These are phyloP conservation scores for Spatulosminthurus flaviceps DNA, from an alignment of 2,888 invertebrate genomes.

Conservation along the genomic window DNA sequence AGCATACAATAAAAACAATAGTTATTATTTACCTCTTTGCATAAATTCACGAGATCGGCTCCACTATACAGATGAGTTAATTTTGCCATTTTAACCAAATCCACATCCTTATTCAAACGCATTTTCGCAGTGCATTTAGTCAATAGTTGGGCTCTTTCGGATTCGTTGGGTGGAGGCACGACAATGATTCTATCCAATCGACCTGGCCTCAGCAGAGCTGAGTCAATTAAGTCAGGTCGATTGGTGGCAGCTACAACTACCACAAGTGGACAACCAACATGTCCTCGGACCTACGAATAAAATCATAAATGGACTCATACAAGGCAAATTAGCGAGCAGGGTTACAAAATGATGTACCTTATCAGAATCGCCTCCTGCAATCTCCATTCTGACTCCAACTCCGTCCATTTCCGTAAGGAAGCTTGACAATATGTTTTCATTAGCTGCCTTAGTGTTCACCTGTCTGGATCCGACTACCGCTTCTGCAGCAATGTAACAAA, in stretches of 20 bases:
- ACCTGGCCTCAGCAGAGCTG: conserved; percentile 73
- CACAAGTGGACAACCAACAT: conserved; percentile 65
- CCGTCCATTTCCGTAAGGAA: conserved; percentile 76
- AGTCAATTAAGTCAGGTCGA: conserved; percentile 73
- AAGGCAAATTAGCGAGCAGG: too few species aligned
- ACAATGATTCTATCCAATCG: conserved; percentile 73
- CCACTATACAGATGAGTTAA: conserved; percentile 71
- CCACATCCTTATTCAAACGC: conserved; percentile 67
- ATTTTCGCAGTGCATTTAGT: conserved; percentile 67
- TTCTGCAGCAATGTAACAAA: conserved; percentile 64
- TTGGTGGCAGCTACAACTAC: conserved; percentile 75
- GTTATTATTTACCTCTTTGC: conserved; percentile 69
- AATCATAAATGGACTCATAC: neutral
- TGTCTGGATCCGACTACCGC: conserved; percentile 67
- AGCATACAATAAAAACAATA: neutral
- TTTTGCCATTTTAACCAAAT: conserved; percentile 67
- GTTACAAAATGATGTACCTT: too few species aligned
- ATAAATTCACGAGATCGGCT: conserved; percentile 73
- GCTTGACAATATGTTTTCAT: conserved; percentile 71
- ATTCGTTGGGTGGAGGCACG: conserved; percentile 71
- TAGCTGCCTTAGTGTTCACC: conserved; percentile 62
- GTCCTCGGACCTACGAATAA: neutral
- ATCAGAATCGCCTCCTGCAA: neutral
- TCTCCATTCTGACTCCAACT: conserved; percentile 66
- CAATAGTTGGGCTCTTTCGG: conserved; percentile 69